Evolutionary conservation across 1,140 invertebrate species (phyloP).

Genomic region (Heliconius hewitsoni): DNA sequence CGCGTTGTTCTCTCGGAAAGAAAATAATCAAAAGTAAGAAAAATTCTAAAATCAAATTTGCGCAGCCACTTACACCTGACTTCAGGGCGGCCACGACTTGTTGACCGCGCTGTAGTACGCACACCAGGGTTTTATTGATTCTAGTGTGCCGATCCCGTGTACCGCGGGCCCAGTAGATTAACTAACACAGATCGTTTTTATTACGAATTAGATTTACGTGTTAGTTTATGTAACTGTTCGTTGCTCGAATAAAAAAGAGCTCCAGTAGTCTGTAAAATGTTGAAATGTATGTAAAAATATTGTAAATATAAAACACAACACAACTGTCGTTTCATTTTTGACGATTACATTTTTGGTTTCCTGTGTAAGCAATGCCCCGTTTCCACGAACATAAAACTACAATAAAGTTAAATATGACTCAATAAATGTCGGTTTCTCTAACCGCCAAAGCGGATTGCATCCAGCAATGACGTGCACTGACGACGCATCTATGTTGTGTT

Average conservation of each 20-base stretch:
- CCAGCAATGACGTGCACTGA: constrained; percentile 34
- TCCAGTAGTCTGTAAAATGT: constrained; percentile 80
- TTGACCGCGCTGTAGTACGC: constrained; percentile 33
- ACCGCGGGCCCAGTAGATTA: constrained; percentile 69
- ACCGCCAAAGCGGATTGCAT: constrained; percentile 21
- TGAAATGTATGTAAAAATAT: constrained; percentile 80
- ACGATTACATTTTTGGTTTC: constrained; percentile 52
- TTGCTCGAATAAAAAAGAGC: constrained; percentile 81
- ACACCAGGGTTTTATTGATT: constrained; percentile 79
- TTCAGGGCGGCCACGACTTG: too few relatives aligned
- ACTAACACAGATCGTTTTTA: constrained; percentile 76
- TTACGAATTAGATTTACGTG: constrained; percentile 80
- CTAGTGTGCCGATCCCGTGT: constrained; percentile 65
- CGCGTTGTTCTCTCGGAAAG: too few relatives aligned
- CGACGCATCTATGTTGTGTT: constrained; percentile 24
- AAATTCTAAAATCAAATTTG: too few relatives aligned
- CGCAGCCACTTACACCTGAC: too few relatives aligned
- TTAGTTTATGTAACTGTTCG: constrained; percentile 81
- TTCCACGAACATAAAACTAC: constrained; percentile 49
- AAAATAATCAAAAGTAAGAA: too few relatives aligned
- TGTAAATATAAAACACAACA: constrained; percentile 77
- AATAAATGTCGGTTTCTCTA: constrained; percentile 47
- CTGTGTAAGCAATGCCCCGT: constrained; percentile 49
- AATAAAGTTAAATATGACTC: constrained; percentile 51
- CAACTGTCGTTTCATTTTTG: constrained; percentile 74